Conservation (phyloP, 2,888 invertebrate genomes). For the Beris chalybata region DNA sequence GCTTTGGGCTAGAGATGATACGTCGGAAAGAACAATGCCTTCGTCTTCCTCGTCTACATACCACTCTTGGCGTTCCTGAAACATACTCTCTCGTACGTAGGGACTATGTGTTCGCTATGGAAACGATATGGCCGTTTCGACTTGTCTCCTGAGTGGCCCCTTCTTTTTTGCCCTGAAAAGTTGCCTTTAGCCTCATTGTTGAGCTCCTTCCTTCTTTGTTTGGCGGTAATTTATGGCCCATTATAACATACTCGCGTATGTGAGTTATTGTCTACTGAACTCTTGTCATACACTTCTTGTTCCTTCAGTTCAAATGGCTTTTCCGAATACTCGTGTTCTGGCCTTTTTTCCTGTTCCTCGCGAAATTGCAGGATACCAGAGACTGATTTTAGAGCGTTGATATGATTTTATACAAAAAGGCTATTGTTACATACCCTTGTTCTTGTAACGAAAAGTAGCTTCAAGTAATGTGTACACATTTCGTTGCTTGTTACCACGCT, state of each 20-base stretch:
- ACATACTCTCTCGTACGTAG: neutral
- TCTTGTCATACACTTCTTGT: slow-evolving; percentile 34
- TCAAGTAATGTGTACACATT: no score
- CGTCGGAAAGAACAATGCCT: slow-evolving; percentile 9
- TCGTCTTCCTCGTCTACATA: slow-evolving; percentile 8
- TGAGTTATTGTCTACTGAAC: slow-evolving; percentile 37
- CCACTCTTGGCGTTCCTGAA: neutral
- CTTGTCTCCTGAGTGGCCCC: slow-evolving; percentile 12
- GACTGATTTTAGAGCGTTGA: slow-evolving; percentile 29
- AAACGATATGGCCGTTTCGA: slow-evolving; percentile 16
- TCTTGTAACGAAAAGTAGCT: no score
- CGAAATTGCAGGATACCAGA: neutral
- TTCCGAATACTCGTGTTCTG: neutral
- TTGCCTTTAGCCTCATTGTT: slow-evolving; percentile 26
- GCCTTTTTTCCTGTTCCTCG: no score
- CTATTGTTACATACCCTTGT: slow-evolving; percentile 5
- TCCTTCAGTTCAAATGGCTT: slow-evolving; percentile 26
- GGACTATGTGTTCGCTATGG: neutral
- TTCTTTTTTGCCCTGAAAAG: slow-evolving; percentile 20
- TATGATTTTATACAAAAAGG: slow-evolving; percentile 27
- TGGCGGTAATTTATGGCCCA: slow-evolving; percentile 39
- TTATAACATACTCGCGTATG: slow-evolving; percentile 35
- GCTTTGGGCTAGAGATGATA: no score
- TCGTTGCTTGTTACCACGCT: no score
- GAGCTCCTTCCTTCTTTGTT: slow-evolving; percentile 34